phyloP scores from a whole-genome alignment of 2,888 invertebrate genomes.

The Rhamphomyia laevipes region DNA sequence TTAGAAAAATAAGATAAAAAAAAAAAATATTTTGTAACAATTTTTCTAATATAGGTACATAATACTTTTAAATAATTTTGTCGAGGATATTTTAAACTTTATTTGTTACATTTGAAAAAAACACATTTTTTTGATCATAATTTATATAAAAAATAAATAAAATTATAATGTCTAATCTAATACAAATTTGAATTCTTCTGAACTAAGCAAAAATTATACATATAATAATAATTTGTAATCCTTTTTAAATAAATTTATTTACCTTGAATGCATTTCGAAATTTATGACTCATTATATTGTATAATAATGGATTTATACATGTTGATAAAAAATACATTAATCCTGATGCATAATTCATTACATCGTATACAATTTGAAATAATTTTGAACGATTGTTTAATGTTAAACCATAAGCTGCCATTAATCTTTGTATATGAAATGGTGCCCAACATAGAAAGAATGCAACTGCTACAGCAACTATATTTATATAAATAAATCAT shows the following conservation, averaged over 20 bases:
- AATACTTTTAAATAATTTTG: too few relatives aligned
- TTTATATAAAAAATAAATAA: background rate
- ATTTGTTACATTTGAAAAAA: too few relatives aligned
- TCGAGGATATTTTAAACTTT: too few relatives aligned
- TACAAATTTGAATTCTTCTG: background rate
- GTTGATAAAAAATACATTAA: slow-evolving; percentile 56
- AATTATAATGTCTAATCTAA: slow-evolving; percentile 19
- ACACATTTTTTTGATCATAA: background rate
- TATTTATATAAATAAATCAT: slow-evolving; percentile 20
- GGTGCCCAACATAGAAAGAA: slow-evolving; percentile 82
- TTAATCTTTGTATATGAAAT: slow-evolving; percentile 80
- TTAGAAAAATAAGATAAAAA: background rate
- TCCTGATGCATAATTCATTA: slow-evolving; percentile 54
- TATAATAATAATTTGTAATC: background rate
- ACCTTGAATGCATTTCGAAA: slow-evolving; percentile 59
- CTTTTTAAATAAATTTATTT: slow-evolving; percentile 11
- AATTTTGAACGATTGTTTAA: slow-evolving; percentile 24
- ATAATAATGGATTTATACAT: slow-evolving; percentile 56
- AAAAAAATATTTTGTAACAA: background rate
- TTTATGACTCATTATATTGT: slow-evolving; percentile 60
- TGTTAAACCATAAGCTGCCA: slow-evolving; percentile 58
- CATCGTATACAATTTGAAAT: slow-evolving; percentile 46
- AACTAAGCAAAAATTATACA: background rate
- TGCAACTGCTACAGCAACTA: slow-evolving; percentile 78
- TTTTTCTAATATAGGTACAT: background rate